These are phyloP conservation scores for Trichopria drosophilae DNA, from an alignment of 2,888 invertebrate species.

Conservation along the genomic window DNA sequence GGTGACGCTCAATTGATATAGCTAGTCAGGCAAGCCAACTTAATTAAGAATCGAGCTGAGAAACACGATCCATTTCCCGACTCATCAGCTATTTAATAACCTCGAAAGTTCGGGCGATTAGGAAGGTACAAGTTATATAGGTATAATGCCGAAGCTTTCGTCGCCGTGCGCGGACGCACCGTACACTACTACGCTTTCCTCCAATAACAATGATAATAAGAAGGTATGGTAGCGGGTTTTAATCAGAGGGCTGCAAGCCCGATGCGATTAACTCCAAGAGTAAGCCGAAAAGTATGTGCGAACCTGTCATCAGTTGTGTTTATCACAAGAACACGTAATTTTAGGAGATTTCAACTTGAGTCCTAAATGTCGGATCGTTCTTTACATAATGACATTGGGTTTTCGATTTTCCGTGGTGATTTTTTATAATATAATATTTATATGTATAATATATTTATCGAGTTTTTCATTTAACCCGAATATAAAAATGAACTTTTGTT, in stretches of 20 bases:
- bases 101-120: constrained; percentile 44
- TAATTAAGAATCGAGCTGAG: constrained; percentile 42
- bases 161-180: constrained; percentile 9
- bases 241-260: constrained; percentile 51
- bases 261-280: constrained; percentile 52
- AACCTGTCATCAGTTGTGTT: constrained; percentile 49
- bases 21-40: constrained; percentile 34
- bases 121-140: constrained; percentile 25
- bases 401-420: too few species aligned
- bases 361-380: too few species aligned
- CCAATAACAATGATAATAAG: constrained; percentile 52
- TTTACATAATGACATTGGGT: too few species aligned
- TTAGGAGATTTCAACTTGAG: too few species aligned
- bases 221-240: constrained; percentile 48
- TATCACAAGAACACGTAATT: constrained; percentile 45
- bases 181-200: constrained; percentile 32
- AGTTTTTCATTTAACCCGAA: too few species aligned
- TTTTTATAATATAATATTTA: too few species aligned
- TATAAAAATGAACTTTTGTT: too few species aligned
- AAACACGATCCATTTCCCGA: constrained; percentile 41
- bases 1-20: constrained; percentile 33
- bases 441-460: too few species aligned
- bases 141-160: constrained; percentile 16
- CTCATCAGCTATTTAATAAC: constrained; percentile 48
- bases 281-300: constrained; percentile 28